These are phyloP conservation scores for Pseudopleuronectes americanus DNA, from an alignment of 2,797 vertebrate genomes.

Conservation along the genomic window DNA sequence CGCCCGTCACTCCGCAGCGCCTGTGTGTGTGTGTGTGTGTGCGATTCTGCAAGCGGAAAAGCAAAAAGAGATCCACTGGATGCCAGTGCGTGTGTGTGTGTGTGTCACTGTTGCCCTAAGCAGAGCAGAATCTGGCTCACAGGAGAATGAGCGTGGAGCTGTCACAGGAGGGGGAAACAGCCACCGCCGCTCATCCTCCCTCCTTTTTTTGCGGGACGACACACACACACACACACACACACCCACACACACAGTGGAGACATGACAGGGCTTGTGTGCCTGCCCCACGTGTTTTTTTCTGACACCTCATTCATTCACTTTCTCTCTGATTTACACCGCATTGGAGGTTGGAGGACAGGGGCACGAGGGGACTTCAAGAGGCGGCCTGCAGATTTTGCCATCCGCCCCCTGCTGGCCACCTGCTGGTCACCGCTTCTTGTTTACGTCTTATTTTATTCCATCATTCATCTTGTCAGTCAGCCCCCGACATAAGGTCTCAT, in stretches of 20 bases:
- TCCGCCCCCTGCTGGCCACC: not conserved
- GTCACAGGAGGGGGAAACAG: slow-evolving; percentile 64
- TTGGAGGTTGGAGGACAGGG: slow-evolving; percentile 19
- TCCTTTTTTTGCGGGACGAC: not conserved
- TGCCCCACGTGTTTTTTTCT: slow-evolving; percentile 42
- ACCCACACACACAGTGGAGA: not conserved
- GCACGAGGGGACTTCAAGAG: not conserved
- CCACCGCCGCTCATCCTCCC: slow-evolving; percentile 40
- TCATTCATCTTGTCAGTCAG: slow-evolving; percentile 1
- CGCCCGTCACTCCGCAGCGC: slow-evolving; percentile 28
- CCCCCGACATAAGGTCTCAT: not conserved
- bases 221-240: not conserved
- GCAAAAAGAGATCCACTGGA: slow-evolving; percentile 10
- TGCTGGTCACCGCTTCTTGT: not conserved
- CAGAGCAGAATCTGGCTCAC: slow-evolving; percentile 62
- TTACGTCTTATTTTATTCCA: no score
- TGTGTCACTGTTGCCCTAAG: slow-evolving; percentile 59
- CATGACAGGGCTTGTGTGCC: slow-evolving; percentile 1
- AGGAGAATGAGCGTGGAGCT: slow-evolving; percentile 59
- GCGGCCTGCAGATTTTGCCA: no score
- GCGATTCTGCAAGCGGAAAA: slow-evolving; percentile 14
- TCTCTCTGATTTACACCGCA: slow-evolving; percentile 27
- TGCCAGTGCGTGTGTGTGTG: slow-evolving; percentile 20
- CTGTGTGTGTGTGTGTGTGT: slow-evolving; percentile 21
- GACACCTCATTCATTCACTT: slow-evolving; percentile 52